Evolutionary conservation across 2,888 invertebrate genomes (phyloP), one percentile per base, ranked within the genome.

Genomic region (Athalia circularis): DNA sequence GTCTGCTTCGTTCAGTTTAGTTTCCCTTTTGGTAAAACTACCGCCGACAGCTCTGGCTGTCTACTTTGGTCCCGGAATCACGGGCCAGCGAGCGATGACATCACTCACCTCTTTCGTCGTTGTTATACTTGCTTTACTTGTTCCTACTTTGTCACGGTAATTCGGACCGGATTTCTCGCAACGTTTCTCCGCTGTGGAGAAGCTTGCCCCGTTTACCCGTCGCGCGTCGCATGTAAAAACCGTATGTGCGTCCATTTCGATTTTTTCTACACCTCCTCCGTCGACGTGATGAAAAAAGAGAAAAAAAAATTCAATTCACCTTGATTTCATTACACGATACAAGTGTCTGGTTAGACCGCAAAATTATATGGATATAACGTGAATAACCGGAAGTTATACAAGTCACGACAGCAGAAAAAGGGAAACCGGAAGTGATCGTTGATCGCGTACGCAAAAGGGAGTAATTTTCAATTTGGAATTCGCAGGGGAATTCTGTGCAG

Each of bases 81-180:
- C 84, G 88, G 88, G 87, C 87, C 87, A 88, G 88, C 85, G 86
- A 84, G 65, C 85, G 80, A 83, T 82, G 87, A 86, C 87, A 84
- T 85, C 81, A 75, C 62, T 75, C 75, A 75, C 75, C 75, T 75
- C 13, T 67, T 72, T 45, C 59, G 72, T 72, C 72, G 72, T 72
- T 59, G 29, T 68, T 68, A 47, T 43, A 29, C 29, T 29, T 29
- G 29, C 29, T 29, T 29, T 29, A 29, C 29, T 29, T 29, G 29
- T 29, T 29, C 29, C 29, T 13, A 29, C n/a, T 67, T 72, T 72
- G 72, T 72, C 72, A 72, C 72, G 72, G 72, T 72, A 72, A 70
- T 72, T 72, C 72, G 9, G n/a, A 45, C 47, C 13, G n/a, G 15
- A 9, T 57, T 70, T 43, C 70, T 70, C 13, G 29, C 13, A 62